phyloP scores from a whole-genome alignment of 2,797 vertebrate genomes.

The Coreius guichenoti region DNA sequence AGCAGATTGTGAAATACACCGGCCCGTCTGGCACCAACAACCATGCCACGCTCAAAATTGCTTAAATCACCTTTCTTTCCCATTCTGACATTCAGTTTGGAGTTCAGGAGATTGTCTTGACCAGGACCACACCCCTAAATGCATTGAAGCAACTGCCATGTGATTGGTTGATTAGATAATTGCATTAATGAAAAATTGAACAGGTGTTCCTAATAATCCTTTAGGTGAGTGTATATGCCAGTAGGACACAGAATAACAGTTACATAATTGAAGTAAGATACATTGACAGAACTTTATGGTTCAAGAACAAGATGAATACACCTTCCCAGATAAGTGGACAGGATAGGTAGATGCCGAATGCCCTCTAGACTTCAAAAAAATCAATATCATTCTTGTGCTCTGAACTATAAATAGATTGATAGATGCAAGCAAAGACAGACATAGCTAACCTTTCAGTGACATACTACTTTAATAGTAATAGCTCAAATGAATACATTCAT shows the following conservation, averaged over 20 bases:
- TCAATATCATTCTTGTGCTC: slow-evolving; percentile 40
- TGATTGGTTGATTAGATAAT: too few species aligned
- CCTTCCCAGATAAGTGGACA: slow-evolving; percentile 13
- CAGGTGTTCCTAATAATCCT: too few species aligned
- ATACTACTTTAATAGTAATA: slow-evolving; percentile 21
- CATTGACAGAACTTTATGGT: neutral
- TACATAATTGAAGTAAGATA: slow-evolving; percentile 12
- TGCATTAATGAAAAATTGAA: too few species aligned
- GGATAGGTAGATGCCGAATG: slow-evolving; percentile 18
- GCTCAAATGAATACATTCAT: slow-evolving; percentile 38
- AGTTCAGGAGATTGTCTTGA: too few species aligned
- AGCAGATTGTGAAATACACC: too few species aligned
- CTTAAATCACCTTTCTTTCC: too few species aligned
- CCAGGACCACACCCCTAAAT: too few species aligned
- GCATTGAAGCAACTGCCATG: too few species aligned
- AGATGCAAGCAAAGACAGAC: slow-evolving; percentile 37
- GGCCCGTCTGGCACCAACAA: too few species aligned
- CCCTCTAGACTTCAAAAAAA: slow-evolving; percentile 21
- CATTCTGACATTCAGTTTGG: too few species aligned
- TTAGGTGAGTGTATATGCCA: too few species aligned
- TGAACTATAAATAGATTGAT: slow-evolving; percentile 56
- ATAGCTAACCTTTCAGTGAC: slow-evolving; percentile 52
- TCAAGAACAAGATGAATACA: slow-evolving; percentile 33
- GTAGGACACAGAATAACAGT: slow-evolving; percentile 23
- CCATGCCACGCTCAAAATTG: too few species aligned